Percentiles rank a stretch among this genome's conserved stretches.
Conservation (phyloP, 2,113 vertebrate species). For the Phainopepla nitens region DNA sequence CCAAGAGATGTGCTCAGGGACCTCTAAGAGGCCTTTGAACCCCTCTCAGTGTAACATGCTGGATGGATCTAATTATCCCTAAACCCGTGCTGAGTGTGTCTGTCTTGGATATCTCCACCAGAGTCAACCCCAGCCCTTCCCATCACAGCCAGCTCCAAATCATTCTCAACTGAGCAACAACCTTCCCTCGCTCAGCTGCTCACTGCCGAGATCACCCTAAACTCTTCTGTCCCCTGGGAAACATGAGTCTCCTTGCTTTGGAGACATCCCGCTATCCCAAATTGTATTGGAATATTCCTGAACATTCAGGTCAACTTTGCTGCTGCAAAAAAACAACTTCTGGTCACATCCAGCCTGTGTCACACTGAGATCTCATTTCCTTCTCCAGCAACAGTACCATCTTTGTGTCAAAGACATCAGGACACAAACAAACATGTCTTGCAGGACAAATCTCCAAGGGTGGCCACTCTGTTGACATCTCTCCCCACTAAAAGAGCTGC, state of each 20-base stretch:
- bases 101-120: background rate
- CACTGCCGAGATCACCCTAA: background rate
- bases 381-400: constrained; percentile 15
- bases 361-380: background rate
- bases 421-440: constrained; percentile 39
- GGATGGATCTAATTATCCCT: constrained; percentile 35
- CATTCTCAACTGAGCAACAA: background rate
- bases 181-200: background rate
- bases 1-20: background rate
- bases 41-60: background rate
- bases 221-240: background rate
- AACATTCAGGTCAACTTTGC: background rate
- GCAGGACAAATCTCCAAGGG: constrained; percentile 4
- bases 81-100: background rate
- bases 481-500: background rate
- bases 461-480: background rate
- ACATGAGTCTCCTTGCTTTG: rapidly evolving
- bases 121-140: background rate
- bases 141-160: background rate
- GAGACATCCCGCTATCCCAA: background rate
- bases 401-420: constrained; percentile 26
- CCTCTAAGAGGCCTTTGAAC: background rate
- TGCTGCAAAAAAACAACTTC: background rate
- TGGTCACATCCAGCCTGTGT: background rate
- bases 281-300: background rate